Base-by-base conservation (phyloP, 2,888 invertebrate genomes). In the Drosophila anceps region DNA sequence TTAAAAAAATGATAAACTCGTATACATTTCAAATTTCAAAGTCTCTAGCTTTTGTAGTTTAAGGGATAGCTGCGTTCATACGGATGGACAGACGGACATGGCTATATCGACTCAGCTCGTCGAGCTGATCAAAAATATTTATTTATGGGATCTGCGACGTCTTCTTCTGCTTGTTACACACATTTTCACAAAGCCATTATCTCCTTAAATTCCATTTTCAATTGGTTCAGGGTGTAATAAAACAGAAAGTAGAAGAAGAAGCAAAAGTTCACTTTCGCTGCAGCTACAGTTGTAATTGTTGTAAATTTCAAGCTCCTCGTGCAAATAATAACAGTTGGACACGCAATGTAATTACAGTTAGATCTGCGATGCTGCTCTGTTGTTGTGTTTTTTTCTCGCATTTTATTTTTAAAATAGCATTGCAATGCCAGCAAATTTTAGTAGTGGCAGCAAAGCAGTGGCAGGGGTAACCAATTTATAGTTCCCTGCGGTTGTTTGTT, bases 221-320 rank as follows among this genome's bases (percentile, higher is more conserved):
- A n/a, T n/a, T n/a, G n/a, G n/a, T n/a, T n/a, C n/a, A n/a, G n/a
- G n/a, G n/a, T n/a, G n/a, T n/a, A n/a, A 24, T 24, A 24, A 24
- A 24, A 24, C 2, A 24, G 24, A 24, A 24, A 24, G 24, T 3
- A 24, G 24, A 24, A 24, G 24, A 74, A 88, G 79, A 90, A 81
- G 88, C 88, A 88, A 86, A 78, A 90, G 81, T 86, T 86, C 76
- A 88, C 90, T 86, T 87, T 87, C 90, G 74, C 86, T 90, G 69
- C 67, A 63, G 59, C 31, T 65, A 68, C 46, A n/a, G 29, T 54
- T 59, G 51, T 53, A 43, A 61, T 66, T 55, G 55, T 69, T 81
- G 69, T 59, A 48, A 24, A 48, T 58, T 61, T 55, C 41, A 31
- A 58, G 51, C 46, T 77, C 64, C 62, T 68, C 67, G 72, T 75